These are phyloP conservation scores for Lasioglossum lativentre DNA, from an alignment of 2,888 invertebrate species.

Conservation along the genomic window DNA sequence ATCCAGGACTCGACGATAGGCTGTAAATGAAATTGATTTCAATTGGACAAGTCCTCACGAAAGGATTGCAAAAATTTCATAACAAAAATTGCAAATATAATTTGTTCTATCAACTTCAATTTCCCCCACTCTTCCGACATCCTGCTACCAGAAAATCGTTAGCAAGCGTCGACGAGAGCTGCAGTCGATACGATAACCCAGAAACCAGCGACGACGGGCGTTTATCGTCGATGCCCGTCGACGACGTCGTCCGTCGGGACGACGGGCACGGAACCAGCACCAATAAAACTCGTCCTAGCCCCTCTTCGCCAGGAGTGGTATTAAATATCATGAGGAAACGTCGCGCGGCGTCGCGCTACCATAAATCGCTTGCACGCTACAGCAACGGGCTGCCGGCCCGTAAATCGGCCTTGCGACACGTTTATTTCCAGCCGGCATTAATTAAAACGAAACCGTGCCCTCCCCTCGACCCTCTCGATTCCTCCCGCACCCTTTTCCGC, in stretches of 20 bases:
- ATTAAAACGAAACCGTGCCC: conserved; percentile 68
- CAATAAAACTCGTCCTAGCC: neutral
- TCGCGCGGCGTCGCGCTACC: conserved; percentile 46
- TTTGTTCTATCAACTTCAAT: neutral
- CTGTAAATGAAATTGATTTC: too few species aligned
- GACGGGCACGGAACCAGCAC: conserved; percentile 1
- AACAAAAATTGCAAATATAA: neutral
- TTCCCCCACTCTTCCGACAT: neutral
- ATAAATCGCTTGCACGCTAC: conserved; percentile 66
- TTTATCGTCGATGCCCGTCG: neutral
- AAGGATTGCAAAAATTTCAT: neutral
- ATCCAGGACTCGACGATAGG: too few species aligned
- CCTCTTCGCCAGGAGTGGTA: conserved; percentile 51
- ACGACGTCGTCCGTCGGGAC: neutral
- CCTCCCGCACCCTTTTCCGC: neutral
- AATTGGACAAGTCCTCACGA: too few species aligned
- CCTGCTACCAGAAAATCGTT: neutral
- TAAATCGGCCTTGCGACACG: conserved; percentile 74
- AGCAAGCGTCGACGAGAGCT: neutral
- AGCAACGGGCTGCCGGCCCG: conserved; percentile 61
- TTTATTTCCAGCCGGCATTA: conserved; percentile 74
- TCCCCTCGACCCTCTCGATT: conserved; percentile 36
- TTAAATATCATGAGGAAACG: conserved; percentile 73
- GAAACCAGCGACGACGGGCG: neutral
- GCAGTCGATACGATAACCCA: neutral